phyloP scores from a whole-genome alignment of 2,797 vertebrate species.

The Phoeniculus purpureus region DNA sequence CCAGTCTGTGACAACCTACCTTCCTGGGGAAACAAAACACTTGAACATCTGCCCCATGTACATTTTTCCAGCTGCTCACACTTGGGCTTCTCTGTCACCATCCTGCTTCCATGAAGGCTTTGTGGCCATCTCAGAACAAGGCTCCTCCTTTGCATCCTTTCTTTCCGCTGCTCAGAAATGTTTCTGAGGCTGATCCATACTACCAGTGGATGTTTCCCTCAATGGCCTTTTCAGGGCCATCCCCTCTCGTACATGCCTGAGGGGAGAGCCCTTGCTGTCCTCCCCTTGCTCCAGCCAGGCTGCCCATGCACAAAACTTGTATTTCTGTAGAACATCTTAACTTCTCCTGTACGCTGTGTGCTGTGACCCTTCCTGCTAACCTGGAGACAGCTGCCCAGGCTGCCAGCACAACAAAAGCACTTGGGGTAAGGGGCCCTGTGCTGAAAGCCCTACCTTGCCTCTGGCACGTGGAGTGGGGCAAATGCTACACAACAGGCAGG shows the following conservation, averaged over 20 bases:
- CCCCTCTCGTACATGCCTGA: accelerated
- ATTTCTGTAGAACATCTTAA: not conserved
- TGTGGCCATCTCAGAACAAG: not conserved
- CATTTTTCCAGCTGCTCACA: not conserved
- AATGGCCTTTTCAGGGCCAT: accelerated
- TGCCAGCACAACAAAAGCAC: not conserved
- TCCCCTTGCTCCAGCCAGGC: not conserved
- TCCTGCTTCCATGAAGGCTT: not conserved
- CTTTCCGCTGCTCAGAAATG: not conserved
- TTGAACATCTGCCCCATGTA: not conserved
- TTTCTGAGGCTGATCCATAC: not conserved
- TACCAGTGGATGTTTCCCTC: not conserved
- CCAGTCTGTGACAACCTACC: not conserved
- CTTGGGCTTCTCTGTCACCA: not conserved
- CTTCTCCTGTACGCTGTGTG: not conserved
- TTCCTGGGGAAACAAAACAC: not conserved
- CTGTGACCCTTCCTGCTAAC: not conserved
- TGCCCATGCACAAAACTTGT: not conserved
- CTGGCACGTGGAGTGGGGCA: not conserved
- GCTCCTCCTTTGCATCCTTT: not conserved
- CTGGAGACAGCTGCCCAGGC: not conserved
- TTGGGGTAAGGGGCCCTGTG: not conserved
- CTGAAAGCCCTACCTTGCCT: not conserved
- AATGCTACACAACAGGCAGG: not conserved
- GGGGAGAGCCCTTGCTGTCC: not conserved